A percentile compares a stretch with the other conserved stretches of the same genome.
phyloP scores from a whole-genome alignment of 2,113 vertebrate species.

The Osmerus mordax region DNA sequence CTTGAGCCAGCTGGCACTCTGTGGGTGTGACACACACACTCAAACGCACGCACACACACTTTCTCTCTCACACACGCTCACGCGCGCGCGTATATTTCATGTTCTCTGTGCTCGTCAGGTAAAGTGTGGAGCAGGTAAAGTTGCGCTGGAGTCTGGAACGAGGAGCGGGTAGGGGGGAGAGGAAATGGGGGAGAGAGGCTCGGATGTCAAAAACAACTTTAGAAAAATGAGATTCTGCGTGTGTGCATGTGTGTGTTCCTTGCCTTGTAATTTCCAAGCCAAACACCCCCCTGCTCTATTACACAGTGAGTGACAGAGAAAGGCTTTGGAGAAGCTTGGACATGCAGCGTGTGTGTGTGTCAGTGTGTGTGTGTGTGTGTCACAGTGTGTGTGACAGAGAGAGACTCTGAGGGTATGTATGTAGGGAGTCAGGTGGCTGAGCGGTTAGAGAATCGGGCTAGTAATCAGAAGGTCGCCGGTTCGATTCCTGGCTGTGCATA shows the following conservation, averaged over 20 bases:
- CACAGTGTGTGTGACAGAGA: slow-evolving; percentile 1
- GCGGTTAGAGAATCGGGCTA: no score
- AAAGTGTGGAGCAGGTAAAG: slow-evolving; percentile 40
- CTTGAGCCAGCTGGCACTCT: no score
- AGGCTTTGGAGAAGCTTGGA: not conserved
- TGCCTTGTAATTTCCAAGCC: slow-evolving; percentile 35
- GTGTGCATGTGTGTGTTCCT: not conserved
- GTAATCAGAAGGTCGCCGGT: no score
- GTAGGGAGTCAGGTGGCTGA: no score
- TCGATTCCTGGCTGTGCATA: no score
- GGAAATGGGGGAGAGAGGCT: slow-evolving; percentile 4
- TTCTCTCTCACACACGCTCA: slow-evolving; percentile 1
- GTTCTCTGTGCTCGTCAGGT: slow-evolving; percentile 48
- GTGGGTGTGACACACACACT: not conserved
- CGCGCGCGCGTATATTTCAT: not conserved
- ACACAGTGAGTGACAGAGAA: not conserved
- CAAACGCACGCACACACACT: slow-evolving; percentile 10
- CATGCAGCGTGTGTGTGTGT: not conserved
- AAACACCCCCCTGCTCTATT: not conserved
- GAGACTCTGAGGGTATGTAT: no score
- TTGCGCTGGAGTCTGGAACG: slow-evolving; percentile 32
- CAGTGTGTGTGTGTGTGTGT: not conserved
- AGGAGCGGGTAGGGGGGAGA: slow-evolving; percentile 15
- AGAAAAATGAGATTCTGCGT: slow-evolving; percentile 8
- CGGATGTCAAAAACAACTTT: slow-evolving; percentile 18